Percentiles rank a stretch among this genome's conserved stretches.
Evolutionary conservation across 35 echinoderm and acorn worm genomes (phyloP).

Genomic region (Apostichopus californicus): DNA sequence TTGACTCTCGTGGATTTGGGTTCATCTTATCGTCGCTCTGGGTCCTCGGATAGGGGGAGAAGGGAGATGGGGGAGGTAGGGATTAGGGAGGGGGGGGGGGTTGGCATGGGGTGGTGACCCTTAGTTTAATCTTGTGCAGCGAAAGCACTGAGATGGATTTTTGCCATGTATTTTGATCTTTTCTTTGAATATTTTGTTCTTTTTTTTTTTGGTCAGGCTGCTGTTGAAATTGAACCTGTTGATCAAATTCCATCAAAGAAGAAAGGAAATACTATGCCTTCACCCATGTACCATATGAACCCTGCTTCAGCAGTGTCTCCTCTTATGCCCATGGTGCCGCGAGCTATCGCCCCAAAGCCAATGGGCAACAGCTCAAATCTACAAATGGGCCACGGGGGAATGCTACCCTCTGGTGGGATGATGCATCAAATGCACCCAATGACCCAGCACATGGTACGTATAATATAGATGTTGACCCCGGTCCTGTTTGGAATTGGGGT

Average conservation of each 20-base stretch:
- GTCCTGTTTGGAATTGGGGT: too few relatives aligned
- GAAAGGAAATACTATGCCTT: conserved; percentile 55
- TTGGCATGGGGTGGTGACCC: too few relatives aligned
- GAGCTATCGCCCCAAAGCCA: conserved; percentile 90
- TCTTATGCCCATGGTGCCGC: conserved; percentile 70
- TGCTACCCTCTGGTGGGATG: conserved; percentile 67
- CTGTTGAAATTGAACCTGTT: conserved; percentile 76
- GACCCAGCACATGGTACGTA: conserved; percentile 79
- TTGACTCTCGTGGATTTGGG: too few relatives aligned
- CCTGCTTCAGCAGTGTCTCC: conserved; percentile 31
- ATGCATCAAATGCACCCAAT: conserved; percentile 74
- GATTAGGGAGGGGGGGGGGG: too few relatives aligned
- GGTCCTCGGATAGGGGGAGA: too few relatives aligned
- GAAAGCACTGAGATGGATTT: too few relatives aligned
- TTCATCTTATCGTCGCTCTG: too few relatives aligned
- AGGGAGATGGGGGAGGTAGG: too few relatives aligned
- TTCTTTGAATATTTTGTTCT: too few relatives aligned
- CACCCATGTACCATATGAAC: conserved; percentile 64
- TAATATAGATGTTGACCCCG: too few relatives aligned
- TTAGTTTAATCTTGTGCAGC: too few relatives aligned
- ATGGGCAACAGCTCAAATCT: conserved; percentile 59
- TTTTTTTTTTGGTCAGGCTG: conserved; percentile 67
- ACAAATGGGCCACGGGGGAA: conserved; percentile 66
- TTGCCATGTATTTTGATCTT: too few relatives aligned
- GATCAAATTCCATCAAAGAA: conserved; percentile 83